phyloP scores from a whole-genome alignment of 1,140 invertebrate genomes.

The Drosophila nigromelanica region DNA sequence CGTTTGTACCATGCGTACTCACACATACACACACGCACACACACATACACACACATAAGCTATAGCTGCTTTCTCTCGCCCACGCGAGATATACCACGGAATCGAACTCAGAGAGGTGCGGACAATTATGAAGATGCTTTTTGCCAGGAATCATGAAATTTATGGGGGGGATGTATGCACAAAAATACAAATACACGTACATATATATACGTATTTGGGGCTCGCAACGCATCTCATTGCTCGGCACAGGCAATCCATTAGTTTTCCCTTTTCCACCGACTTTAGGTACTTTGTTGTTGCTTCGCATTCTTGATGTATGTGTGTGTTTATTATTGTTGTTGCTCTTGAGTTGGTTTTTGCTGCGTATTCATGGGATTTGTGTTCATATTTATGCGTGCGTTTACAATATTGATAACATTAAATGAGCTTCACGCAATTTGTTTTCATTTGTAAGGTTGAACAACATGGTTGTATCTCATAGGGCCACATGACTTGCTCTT shows the following conservation, averaged over 20 bases:
- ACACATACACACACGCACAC: background rate
- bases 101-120: constrained; percentile 8
- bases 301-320: constrained; percentile 10
- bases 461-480: constrained; percentile 8
- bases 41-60: background rate
- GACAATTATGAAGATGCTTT: constrained; percentile 44
- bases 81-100: background rate
- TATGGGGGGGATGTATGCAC: constrained; percentile 3
- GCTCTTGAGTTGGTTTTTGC: background rate
- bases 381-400: constrained; percentile 43
- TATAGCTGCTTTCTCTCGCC: background rate
- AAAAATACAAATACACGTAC: constrained; percentile 2
- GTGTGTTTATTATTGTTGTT: constrained; percentile 4
- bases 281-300: background rate
- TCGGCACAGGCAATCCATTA: constrained; percentile 44
- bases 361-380: constrained; percentile 26
- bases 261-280: constrained; percentile 11
- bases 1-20: constrained; percentile 8
- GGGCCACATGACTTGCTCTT: background rate
- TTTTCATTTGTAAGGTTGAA: constrained; percentile 43
- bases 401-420: constrained; percentile 64
- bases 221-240: constrained; percentile 2
- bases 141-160: constrained; percentile 24
- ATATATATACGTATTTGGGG: constrained; percentile 19
- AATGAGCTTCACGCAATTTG: constrained; percentile 58